Base-by-base conservation (phyloP, 2,797 vertebrate genomes). In the Eremophila alpestris region DNA sequence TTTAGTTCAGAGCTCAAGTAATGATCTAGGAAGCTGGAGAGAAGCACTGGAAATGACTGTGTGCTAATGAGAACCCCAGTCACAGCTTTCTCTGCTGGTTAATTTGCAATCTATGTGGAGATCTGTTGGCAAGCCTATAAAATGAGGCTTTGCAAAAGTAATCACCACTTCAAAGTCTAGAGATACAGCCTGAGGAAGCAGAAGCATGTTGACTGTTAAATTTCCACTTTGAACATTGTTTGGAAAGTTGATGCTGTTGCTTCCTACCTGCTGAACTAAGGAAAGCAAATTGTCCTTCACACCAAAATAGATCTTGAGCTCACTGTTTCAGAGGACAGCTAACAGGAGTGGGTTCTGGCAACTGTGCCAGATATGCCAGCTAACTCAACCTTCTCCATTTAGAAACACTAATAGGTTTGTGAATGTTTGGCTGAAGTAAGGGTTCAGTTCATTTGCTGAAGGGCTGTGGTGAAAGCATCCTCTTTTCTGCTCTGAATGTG, bases 51-150 rank as follows among this genome's bases (percentile, higher is more conserved):
- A 85, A 92, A 93, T 74, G 59, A 20, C 62, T 81, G 40, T 87
- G 82, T 89, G 68, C 89, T 97, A 96, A 96, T 84, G 84, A 95
- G 81, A 60, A 83, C 56, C 27, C 24, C 45, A 64, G 64, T 40
- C 45, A 13, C 60, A 90, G 78, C 63, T 94, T 93, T 95, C 88
- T 75, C 22, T 48, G n/a, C 67, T 76, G 46, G 86, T 94, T 94
- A 97, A 95, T 93, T 95, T 94, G 86, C 89, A 93, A 64, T 94
- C 95, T 93, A 83, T 70, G 71, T 54, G 29, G 83, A 95, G 87
- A 95, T 95, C 83, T 93, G 54, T 68, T 92, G 81, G 78, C 83
- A 96, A 85, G 75, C 49, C 89, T 87, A 78, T 89, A 85, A 95
- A 97, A 90, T 71, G 68, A 92, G 60, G 46, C 68, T 93, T 91